Percentiles rank a stretch among this genome's conserved stretches.
Evolutionary conservation across 2,888 invertebrate genomes (phyloP).

Genomic region (Tetragonisca angustula): DNA sequence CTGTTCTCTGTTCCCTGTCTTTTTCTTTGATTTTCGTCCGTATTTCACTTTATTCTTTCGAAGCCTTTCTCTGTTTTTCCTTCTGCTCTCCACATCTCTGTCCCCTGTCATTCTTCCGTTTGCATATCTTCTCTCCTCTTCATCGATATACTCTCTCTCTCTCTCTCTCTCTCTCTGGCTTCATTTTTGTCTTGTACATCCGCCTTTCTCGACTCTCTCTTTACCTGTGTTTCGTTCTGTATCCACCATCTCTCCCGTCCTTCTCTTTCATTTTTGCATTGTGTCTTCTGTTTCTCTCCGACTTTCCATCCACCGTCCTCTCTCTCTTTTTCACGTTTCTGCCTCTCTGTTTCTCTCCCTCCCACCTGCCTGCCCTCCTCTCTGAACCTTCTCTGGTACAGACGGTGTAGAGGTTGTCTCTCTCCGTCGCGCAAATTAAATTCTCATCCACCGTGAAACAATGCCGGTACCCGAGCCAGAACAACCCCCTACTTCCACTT

Average conservation of each 20-base stretch:
- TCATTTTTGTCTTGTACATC: too few relatives aligned
- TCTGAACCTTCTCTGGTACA: constrained; percentile 7
- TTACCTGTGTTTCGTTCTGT: too few relatives aligned
- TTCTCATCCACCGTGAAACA: constrained; percentile 84
- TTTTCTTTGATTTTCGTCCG: background rate
- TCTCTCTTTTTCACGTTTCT: background rate
- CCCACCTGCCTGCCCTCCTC: constrained; percentile 3
- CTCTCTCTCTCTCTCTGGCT: too few relatives aligned
- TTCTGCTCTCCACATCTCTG: background rate
- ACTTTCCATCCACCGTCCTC: constrained; percentile 21
- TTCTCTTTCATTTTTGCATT: too few relatives aligned
- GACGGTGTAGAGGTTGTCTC: background rate
- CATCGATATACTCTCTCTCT: too few relatives aligned
- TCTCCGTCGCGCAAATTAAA: constrained; percentile 81
- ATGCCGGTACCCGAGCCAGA: constrained; percentile 76
- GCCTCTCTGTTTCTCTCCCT: background rate
- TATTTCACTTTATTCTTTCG: background rate
- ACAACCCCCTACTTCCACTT: constrained; percentile 56
- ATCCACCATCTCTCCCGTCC: too few relatives aligned
- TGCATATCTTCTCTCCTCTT: too few relatives aligned
- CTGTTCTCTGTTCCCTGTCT: constrained; percentile 23
- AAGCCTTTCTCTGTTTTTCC: background rate
- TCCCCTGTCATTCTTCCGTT: too few relatives aligned
- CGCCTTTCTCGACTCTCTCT: too few relatives aligned
- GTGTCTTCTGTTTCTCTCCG: too few relatives aligned